Base-by-base conservation (phyloP, 1,140 invertebrate genomes). In the Drosophila aff. region DNA sequence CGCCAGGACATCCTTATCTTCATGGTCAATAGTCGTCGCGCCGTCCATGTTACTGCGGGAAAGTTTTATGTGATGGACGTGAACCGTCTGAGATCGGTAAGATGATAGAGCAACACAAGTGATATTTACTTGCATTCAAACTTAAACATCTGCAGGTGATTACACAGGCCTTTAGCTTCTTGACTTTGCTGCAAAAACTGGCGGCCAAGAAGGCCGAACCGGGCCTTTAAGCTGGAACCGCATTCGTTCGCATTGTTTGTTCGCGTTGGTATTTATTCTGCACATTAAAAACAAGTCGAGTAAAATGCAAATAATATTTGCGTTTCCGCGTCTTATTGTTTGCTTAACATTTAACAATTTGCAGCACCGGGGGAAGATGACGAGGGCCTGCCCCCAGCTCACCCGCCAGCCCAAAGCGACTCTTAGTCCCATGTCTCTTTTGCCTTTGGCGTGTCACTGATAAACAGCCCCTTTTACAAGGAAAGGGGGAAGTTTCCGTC, bases 121-220 rank as follows among this genome's bases (percentile, higher is more conserved):
- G 21, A 7, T 15, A 16, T 18, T 13, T 4, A 15, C 11, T 15
- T 11, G 18, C 11, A 18, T 41, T 44, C 31, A 5, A 9, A 36
- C 18, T 33, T 21, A 36, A 36, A 49, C 38, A 10, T 9, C 59
- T 79, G 1, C 33, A 92, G 91, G 91, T 92, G 9, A 73, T 92
- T 33, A 80, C 89, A 6, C 91, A 91, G 65, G 91, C 91, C 3
- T 92, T 92, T n/a, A 92, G 91, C 40, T 92, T 92, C 59, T 53
- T 92, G 23, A 92, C 91, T 16, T 61, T 92, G 26, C 63, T 92
- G 13, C 91, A 92, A 47, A 92, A 95, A 94, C 84, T 96, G 96
- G 89, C 95, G 93, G 93, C 97, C 97, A 65, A 96, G 93, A 58
- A 98, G 59, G 13, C 50, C 33, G 61, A 36, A 21, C 0, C 90